These are phyloP conservation scores for Carassius auratus DNA, from an alignment of 2,113 vertebrate genomes.

Conservation along the genomic window DNA sequence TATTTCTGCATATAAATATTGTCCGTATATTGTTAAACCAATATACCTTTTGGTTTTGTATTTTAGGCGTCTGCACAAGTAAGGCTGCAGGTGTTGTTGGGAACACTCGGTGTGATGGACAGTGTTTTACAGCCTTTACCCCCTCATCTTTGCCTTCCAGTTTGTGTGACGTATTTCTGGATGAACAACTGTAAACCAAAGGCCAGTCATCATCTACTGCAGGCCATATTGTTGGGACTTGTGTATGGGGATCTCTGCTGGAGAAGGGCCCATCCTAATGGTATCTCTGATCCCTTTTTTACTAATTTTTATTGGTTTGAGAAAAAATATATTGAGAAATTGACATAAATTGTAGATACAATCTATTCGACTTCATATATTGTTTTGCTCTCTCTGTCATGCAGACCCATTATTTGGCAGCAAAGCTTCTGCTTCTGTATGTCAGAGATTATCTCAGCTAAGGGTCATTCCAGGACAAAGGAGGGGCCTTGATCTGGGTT, in stretches of 20 bases:
- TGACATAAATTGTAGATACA: background rate
- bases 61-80: slow-evolving; percentile 55
- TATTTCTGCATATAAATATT: background rate
- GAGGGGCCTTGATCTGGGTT: slow-evolving; percentile 74
- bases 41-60: background rate
- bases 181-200: slow-evolving; percentile 60
- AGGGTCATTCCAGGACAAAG: slow-evolving; percentile 65
- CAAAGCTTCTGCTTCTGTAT: slow-evolving; percentile 28
- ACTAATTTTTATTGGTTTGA: background rate
- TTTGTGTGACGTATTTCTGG: slow-evolving; percentile 75
- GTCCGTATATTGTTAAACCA: background rate
- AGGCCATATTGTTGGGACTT: slow-evolving; percentile 71
- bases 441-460: slow-evolving; percentile 57
- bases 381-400: slow-evolving; percentile 55
- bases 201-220: slow-evolving; percentile 63
- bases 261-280: slow-evolving; percentile 50
- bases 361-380: background rate
- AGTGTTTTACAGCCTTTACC: slow-evolving; percentile 61
- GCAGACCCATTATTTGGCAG: slow-evolving; percentile 42
- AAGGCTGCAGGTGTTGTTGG: slow-evolving; percentile 64
- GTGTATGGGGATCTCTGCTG: slow-evolving; percentile 70
- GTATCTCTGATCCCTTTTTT: background rate
- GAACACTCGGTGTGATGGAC: slow-evolving; percentile 65
- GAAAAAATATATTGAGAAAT: background rate
- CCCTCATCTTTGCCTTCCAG: slow-evolving; percentile 63